Percentiles rank a stretch among this genome's conserved stretches.
phyloP scores from a whole-genome alignment of 2,888 invertebrate genomes.

The Eupithecia inturbata region DNA sequence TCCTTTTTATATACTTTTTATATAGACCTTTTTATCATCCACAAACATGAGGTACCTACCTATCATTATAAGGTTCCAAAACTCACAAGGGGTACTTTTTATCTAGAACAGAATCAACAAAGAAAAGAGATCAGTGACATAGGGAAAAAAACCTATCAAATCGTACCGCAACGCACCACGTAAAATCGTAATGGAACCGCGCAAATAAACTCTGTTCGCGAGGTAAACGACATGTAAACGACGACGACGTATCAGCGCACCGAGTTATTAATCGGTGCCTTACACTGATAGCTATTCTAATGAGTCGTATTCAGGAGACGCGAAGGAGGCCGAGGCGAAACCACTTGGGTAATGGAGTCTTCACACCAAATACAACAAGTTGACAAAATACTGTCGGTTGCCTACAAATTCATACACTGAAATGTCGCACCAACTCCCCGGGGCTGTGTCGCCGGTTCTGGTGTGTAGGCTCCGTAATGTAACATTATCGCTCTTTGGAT shows the following conservation, averaged over 20 bases:
- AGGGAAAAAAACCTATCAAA: background rate
- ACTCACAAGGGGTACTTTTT: background rate
- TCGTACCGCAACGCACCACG: slow-evolving; percentile 9
- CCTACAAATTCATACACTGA: background rate
- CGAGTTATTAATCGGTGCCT: slow-evolving; percentile 80
- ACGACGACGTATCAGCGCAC: slow-evolving; percentile 70
- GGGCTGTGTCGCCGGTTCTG: background rate
- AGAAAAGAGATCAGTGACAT: background rate
- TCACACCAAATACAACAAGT: background rate
- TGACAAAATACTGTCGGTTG: background rate
- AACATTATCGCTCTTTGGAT: slow-evolving; percentile 43
- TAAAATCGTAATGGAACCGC: slow-evolving; percentile 53
- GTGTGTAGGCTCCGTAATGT: slow-evolving; percentile 37
- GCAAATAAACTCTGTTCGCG: slow-evolving; percentile 56
- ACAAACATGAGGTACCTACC: background rate
- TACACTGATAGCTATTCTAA: slow-evolving; percentile 83
- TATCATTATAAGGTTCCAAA: background rate
- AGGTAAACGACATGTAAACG: slow-evolving; percentile 83
- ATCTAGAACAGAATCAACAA: background rate
- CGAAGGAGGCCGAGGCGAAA: slow-evolving; percentile 80
- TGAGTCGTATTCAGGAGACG: slow-evolving; percentile 70
- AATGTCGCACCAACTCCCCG: background rate
- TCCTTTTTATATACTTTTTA: no score
- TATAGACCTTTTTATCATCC: background rate
- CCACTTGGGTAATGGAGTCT: slow-evolving; percentile 55